Percentiles rank a stretch among this genome's conserved stretches.
Conservation (phyloP, 2,113 vertebrate species). For the Nyctibius bracteatus region DNA sequence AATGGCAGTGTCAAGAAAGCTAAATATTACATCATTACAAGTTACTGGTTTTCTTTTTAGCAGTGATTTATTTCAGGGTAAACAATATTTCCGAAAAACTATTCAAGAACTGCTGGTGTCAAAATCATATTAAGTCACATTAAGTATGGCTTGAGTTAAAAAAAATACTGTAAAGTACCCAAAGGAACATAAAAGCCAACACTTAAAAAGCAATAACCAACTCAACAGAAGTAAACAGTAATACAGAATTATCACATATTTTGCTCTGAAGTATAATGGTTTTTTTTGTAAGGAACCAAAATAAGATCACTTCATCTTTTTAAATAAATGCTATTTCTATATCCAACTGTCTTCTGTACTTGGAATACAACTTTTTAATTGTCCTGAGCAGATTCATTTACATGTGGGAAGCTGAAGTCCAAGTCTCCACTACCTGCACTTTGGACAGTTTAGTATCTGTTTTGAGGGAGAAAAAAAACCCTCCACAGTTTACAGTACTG, state of each 20-base stretch:
- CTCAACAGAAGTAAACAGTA: background rate
- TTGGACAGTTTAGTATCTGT: background rate
- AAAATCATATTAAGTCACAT: background rate
- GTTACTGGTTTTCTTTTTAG: background rate
- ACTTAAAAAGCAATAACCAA: background rate
- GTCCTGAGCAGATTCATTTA: background rate
- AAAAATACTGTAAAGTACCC: background rate
- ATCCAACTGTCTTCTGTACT: background rate
- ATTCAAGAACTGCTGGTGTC: background rate
- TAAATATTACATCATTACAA: background rate
- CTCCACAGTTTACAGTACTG: background rate
- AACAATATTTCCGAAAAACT: background rate
- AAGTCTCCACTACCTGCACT: background rate
- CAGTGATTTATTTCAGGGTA: background rate
- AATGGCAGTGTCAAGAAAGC: background rate
- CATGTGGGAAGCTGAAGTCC: background rate
- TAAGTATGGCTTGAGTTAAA: background rate
- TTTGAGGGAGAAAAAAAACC: background rate
- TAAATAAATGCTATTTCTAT: background rate
- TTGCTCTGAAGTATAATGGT: background rate
- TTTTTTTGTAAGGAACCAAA: background rate
- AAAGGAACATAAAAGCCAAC: background rate
- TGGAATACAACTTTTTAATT: background rate
- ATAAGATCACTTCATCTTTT: background rate
- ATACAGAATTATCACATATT: fast-evolving